phyloP scores from a whole-genome alignment of 1,140 invertebrate species.

The Drosophila murphyi region DNA sequence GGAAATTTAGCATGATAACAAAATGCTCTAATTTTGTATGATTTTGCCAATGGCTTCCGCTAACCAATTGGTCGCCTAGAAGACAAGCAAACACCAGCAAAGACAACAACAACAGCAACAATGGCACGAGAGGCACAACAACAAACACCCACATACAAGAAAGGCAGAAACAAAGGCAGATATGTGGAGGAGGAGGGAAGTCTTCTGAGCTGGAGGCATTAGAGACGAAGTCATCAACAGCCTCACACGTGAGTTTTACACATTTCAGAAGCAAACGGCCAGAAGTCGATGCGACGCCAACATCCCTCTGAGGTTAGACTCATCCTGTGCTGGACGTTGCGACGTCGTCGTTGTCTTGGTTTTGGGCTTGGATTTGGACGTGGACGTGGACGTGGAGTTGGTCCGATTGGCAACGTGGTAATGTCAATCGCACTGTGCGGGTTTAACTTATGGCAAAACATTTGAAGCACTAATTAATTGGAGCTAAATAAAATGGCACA shows the following conservation, averaged over 20 bases:
- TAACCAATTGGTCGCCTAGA: conserved; percentile 38
- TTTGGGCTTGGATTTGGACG: background rate
- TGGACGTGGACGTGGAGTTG: conserved; percentile 34
- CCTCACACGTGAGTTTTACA: conserved; percentile 82
- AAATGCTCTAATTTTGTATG: conserved; percentile 30
- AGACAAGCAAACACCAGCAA: conserved; percentile 5
- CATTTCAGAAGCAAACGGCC: conserved; percentile 76
- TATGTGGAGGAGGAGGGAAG: conserved; percentile 16
- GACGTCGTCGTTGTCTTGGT: conserved; percentile 29
- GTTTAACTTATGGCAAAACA: conserved; percentile 84
- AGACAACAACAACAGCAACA: conserved; percentile 1
- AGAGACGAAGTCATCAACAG: conserved; percentile 67
- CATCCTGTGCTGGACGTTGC: conserved; percentile 5
- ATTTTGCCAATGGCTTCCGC: conserved; percentile 32
- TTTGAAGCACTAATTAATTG: conserved; percentile 85
- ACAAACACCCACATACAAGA: conserved; percentile 59
- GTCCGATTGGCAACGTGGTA: conserved; percentile 74
- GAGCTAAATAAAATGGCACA: conserved; percentile 84
- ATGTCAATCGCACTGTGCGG: conserved; percentile 82
- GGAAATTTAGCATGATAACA: background rate
- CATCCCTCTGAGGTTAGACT: conserved; percentile 33
- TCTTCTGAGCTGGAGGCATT: background rate
- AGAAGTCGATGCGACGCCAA: conserved; percentile 56
- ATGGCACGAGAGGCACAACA: conserved; percentile 6
- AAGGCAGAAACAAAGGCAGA: conserved; percentile 12